Conservation (phyloP, 1,140 invertebrate genomes). For the Cardiocondyla obscurior region DNA sequence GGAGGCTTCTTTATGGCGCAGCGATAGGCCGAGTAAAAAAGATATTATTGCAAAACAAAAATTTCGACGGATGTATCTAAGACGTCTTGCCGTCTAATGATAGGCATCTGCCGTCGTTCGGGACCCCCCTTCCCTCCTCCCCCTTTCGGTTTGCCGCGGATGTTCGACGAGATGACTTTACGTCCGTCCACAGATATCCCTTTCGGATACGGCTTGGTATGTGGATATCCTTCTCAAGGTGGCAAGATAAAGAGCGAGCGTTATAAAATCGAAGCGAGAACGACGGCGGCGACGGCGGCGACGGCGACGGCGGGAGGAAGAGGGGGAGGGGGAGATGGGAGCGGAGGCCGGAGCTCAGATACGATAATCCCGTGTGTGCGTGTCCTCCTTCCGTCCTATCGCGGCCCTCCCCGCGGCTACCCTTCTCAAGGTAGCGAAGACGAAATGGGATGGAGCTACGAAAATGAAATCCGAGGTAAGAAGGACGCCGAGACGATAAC, state of each 20-base stretch:
- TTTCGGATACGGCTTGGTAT: constrained; percentile 48
- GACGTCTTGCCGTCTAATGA: background rate
- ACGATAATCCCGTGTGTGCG: constrained; percentile 38
- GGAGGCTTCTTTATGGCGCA: background rate
- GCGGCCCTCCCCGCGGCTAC: constrained; percentile 3
- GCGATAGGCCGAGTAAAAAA: background rate
- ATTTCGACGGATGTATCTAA: constrained; percentile 17
- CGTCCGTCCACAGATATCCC: constrained; percentile 47
- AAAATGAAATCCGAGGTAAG: constrained; percentile 47
- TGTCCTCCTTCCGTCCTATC: constrained; percentile 41
- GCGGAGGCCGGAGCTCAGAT: background rate
- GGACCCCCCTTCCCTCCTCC: background rate
- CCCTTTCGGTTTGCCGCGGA: background rate
- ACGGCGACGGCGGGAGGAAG: background rate
- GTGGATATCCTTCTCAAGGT: constrained; percentile 68
- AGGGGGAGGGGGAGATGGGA: background rate
- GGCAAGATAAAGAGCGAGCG: constrained; percentile 55
- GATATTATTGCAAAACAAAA: constrained; percentile 15
- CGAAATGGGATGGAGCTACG: constrained; percentile 24
- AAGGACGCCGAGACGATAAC: constrained; percentile 57
- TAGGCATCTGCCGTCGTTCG: background rate
- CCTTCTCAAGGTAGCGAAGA: constrained; percentile 41
- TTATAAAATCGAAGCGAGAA: constrained; percentile 46
- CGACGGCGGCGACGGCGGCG: background rate
- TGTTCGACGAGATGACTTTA: constrained; percentile 51